Conservation (phyloP, 1,140 invertebrate species). For the Lepidurus apus region DNA sequence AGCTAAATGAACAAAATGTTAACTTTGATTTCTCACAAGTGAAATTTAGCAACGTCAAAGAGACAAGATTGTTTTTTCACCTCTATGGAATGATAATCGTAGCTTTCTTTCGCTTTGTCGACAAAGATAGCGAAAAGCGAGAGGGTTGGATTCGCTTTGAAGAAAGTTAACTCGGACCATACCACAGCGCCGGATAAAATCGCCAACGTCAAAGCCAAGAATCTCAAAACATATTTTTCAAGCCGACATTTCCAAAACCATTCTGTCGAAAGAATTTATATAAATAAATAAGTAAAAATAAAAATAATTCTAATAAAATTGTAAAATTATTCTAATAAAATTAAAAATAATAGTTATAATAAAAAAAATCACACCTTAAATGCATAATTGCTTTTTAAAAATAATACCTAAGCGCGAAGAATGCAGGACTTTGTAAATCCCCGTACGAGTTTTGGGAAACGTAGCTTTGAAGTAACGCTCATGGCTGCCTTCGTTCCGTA, state of each 20-base stretch:
- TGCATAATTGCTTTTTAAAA: background rate
- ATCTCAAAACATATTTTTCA: slow-evolving; percentile 65
- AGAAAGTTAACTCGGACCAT: slow-evolving; percentile 98
- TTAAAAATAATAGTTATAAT: slow-evolving; percentile 25
- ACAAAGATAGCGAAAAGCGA: slow-evolving; percentile 93
- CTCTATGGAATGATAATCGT: slow-evolving; percentile 94
- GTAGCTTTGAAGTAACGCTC: slow-evolving; percentile 70
- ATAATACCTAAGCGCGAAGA: slow-evolving; percentile 32
- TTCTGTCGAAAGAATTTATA: slow-evolving; percentile 55
- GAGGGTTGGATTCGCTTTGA: slow-evolving; percentile 80
- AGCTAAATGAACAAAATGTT: slow-evolving; percentile 53
- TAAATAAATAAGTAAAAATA: background rate
- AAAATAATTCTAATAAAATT: background rate
- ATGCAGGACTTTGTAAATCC: background rate
- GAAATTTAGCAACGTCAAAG: background rate
- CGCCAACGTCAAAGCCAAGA: slow-evolving; percentile 64
- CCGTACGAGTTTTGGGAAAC: slow-evolving; percentile 51
- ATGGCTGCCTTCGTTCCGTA: slow-evolving; percentile 67
- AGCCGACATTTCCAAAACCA: slow-evolving; percentile 93
- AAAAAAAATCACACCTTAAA: background rate
- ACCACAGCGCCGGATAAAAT: slow-evolving; percentile 83
- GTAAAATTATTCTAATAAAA: slow-evolving; percentile 26
- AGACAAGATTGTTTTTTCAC: slow-evolving; percentile 67
- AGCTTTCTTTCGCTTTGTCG: slow-evolving; percentile 66
- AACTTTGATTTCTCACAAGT: background rate